Percentiles rank a stretch among this genome's conserved stretches.
Evolutionary conservation across 2,113 vertebrate species (phyloP).

Genomic region (Archilochus colubris): DNA sequence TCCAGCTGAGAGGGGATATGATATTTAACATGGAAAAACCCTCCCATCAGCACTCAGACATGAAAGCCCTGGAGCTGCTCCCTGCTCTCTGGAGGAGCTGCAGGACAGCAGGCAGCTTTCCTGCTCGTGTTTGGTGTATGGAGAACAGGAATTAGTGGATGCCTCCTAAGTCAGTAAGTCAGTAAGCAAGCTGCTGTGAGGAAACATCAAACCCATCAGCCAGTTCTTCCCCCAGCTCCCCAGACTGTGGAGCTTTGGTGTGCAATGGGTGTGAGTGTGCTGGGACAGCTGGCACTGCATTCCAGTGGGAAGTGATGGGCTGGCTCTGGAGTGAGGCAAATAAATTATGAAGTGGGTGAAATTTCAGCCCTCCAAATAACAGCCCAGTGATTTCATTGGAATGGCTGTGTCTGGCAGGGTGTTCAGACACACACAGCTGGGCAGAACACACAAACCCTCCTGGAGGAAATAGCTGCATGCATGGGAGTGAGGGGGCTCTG

Average conservation of each 20-base stretch:
- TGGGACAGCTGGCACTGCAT: slow-evolving; percentile 57
- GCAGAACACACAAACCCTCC: slow-evolving; percentile 4
- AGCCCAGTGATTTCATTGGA: slow-evolving; percentile 63
- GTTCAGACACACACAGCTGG: slow-evolving; percentile 45
- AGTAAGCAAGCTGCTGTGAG: background rate
- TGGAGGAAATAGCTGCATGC: background rate
- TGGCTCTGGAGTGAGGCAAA: slow-evolving; percentile 42
- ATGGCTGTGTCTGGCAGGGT: slow-evolving; percentile 42
- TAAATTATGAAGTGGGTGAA: slow-evolving; percentile 59
- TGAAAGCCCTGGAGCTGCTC: background rate
- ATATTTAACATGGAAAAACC: background rate
- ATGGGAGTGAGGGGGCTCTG: background rate
- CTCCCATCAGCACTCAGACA: fast-evolving
- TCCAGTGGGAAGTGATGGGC: slow-evolving; percentile 50
- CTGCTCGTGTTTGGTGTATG: background rate
- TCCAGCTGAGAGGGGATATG: background rate
- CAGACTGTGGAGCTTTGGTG: slow-evolving; percentile 34
- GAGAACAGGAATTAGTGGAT: background rate
- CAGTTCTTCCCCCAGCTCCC: background rate
- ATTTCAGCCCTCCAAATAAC: slow-evolving; percentile 60
- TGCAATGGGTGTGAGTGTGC: background rate
- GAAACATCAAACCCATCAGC: background rate
- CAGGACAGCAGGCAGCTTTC: background rate
- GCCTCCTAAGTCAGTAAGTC: background rate
- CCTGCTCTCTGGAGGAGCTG: background rate